Conservation (phyloP, 2,888 invertebrate species). For the Eubasilissa splendida region DNA sequence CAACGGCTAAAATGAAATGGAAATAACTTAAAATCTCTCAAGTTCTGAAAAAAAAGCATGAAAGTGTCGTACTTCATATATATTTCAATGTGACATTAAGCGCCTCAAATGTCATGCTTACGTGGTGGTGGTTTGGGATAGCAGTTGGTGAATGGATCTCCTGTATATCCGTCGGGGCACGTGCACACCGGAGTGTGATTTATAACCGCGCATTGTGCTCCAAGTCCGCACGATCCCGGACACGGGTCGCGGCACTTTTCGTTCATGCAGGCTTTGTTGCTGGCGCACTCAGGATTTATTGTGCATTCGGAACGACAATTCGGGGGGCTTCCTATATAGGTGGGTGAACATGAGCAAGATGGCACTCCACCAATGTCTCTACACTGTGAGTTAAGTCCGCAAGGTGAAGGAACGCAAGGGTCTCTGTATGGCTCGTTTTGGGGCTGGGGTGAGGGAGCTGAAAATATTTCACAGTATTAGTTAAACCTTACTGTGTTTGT, state of each 20-base stretch:
- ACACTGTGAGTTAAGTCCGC: constrained; percentile 72
- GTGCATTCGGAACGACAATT: too few species aligned
- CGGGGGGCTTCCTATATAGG: too few species aligned
- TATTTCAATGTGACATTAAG: neutral
- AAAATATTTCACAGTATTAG: constrained; percentile 60
- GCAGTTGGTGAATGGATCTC: constrained; percentile 84
- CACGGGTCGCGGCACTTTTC: too few species aligned
- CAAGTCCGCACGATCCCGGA: too few species aligned
- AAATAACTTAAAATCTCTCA: neutral
- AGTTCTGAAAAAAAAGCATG: neutral
- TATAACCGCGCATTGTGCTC: too few species aligned
- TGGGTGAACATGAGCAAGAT: too few species aligned
- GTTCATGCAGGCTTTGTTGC: too few species aligned
- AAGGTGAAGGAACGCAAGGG: constrained; percentile 78
- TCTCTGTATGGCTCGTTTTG: constrained; percentile 62
- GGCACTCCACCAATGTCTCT: constrained; percentile 61
- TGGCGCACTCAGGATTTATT: too few species aligned
- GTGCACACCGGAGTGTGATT: constrained; percentile 60
- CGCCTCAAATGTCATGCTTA: constrained; percentile 58
- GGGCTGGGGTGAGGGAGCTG: constrained; percentile 64
- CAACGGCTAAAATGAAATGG: constrained; percentile 62
- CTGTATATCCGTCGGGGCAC: constrained; percentile 76
- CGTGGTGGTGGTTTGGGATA: constrained; percentile 68
- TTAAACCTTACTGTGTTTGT: neutral
- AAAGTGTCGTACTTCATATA: neutral